A percentile compares a stretch with the other conserved stretches of the same genome.
Evolutionary conservation across 2,113 vertebrate species (phyloP).

Genomic region (Sinocyclocheilus anophthalmus): DNA sequence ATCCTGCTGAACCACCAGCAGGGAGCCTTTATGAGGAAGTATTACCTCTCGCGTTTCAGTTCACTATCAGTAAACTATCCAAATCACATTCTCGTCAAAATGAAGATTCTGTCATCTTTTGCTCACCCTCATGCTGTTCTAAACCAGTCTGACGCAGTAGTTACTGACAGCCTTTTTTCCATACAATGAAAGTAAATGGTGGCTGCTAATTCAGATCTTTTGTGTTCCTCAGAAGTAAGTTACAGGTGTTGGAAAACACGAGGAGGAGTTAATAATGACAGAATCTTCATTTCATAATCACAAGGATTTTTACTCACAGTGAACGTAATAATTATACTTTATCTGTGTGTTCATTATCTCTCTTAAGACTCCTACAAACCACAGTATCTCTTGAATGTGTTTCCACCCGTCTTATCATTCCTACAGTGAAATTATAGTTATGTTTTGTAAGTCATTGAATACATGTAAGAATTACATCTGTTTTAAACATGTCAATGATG

Average conservation of each 20-base stretch:
- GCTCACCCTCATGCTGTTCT: not conserved
- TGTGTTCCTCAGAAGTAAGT: not conserved
- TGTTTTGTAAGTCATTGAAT: not conserved
- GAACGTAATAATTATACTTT: not conserved
- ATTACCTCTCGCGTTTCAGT: not conserved
- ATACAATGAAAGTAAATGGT: not conserved
- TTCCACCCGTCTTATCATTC: not conserved
- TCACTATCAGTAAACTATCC: not conserved
- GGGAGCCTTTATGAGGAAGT: constrained; percentile 71
- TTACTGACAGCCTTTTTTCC: not conserved
- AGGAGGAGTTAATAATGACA: not conserved
- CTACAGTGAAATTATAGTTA: not conserved
- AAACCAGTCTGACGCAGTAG: not conserved
- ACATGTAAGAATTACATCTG: not conserved
- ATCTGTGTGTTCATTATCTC: not conserved
- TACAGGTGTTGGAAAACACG: not conserved
- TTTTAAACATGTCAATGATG: not conserved
- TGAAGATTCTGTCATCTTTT: not conserved
- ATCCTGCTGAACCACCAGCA: constrained; percentile 56
- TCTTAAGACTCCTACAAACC: not conserved
- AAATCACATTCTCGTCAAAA: not conserved
- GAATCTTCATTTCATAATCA: not conserved
- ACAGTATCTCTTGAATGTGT: not conserved
- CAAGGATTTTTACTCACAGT: not conserved
- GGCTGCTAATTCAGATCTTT: not conserved